Evolutionary conservation across 2,113 vertebrate species (phyloP).

Genomic region (human (Homo sapiens)): DNA sequence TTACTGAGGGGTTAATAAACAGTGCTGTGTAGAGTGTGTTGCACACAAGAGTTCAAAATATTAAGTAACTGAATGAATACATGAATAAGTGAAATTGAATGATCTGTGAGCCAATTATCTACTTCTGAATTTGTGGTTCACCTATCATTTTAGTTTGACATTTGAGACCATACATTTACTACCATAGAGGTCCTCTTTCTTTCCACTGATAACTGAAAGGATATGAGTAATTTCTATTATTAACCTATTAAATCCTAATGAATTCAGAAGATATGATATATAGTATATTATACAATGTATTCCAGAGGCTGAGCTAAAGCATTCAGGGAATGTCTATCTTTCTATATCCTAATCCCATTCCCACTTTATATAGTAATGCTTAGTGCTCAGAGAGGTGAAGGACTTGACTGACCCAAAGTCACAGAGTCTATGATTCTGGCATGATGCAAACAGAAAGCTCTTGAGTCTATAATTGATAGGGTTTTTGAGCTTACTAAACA

Average conservation of each 20-base stretch:
- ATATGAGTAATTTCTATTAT: not conserved
- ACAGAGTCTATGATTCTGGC: not conserved
- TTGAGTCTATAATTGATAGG: not conserved
- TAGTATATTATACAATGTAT: not conserved
- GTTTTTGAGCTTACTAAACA: not conserved
- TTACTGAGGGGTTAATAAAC: not conserved
- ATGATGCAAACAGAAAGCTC: not conserved
- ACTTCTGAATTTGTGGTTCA: not conserved
- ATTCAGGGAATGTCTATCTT: not conserved
- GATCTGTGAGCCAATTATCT: not conserved
- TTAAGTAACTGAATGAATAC: not conserved
- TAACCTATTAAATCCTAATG: not conserved
- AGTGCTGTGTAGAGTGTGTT: not conserved
- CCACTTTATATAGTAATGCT: not conserved
- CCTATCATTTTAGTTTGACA: not conserved
- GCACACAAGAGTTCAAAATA: not conserved
- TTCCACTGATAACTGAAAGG: not conserved
- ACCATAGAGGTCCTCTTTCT: not conserved
- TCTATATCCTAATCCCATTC: not conserved
- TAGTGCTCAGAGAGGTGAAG: not conserved
- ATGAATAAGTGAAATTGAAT: conserved; percentile 16
- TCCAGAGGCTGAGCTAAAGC: not conserved
- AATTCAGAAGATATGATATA: not conserved
- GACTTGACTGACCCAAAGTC: not conserved
- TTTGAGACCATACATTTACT: not conserved